phyloP scores from a whole-genome alignment of 2,797 vertebrate species.

The Amblyopsis hoosieri region DNA sequence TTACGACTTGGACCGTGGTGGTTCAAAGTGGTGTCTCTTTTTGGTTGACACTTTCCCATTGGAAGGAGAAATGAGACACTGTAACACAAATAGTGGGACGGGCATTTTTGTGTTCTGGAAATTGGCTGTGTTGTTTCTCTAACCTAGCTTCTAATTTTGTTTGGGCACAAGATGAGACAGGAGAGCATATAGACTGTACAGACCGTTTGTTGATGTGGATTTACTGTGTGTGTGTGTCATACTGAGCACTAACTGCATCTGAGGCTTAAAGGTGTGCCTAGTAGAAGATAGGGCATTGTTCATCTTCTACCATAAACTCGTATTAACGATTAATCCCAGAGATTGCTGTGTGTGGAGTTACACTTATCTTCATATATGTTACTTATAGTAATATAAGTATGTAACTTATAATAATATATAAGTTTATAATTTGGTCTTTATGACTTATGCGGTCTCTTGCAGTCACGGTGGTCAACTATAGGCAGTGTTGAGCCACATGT shows the following conservation, averaged over 20 bases:
- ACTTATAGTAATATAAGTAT: no score
- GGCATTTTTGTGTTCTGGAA: constrained; percentile 61
- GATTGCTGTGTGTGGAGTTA: constrained; percentile 2
- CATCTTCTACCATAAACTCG: constrained; percentile 13
- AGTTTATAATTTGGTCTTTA: no score
- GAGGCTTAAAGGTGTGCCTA: constrained; percentile 42
- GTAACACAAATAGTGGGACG: constrained; percentile 12
- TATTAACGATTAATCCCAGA: constrained; percentile 17
- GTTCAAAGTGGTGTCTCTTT: no score
- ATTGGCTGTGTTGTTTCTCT: constrained; percentile 47
- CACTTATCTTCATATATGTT: neutral
- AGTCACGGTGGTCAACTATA: no score
- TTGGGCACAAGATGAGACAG: constrained; percentile 39
- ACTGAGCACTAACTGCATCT: neutral
- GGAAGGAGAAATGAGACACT: constrained; percentile 12
- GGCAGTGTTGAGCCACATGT: no score
- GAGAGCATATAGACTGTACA: neutral
- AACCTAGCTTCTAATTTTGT: constrained; percentile 58
- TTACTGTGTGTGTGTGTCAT: neutral
- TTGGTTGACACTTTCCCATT: constrained; percentile 12
- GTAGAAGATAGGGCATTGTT: constrained; percentile 1
- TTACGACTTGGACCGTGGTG: no score
- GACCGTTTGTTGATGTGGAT: no score
- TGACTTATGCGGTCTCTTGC: no score
- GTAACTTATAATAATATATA: no score